Base-by-base conservation (phyloP, 1,140 invertebrate genomes). In the Leucophenga varia region DNA sequence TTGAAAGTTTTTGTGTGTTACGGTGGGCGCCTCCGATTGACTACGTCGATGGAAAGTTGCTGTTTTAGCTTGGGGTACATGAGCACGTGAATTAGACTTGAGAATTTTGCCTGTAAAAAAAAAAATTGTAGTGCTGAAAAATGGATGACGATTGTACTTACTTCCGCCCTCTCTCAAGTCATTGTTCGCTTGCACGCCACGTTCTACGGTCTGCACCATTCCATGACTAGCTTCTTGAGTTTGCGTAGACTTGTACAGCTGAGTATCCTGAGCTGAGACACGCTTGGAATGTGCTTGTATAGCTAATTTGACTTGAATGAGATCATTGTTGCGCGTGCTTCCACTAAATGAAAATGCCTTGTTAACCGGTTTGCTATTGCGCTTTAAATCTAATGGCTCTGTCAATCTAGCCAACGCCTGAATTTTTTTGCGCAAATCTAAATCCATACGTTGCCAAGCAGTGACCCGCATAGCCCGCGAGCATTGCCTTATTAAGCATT, bases 391-490 rank as follows among this genome's bases (percentile, higher is more conserved):
- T 16, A 72, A 43, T 5, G 72, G 39, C 17, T 75, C 73, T 0
- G 70, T 73, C 5, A 84, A 72, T 36, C 82, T 79, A 5, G 82
- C 82, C 20, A 81, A 60, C 36, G 82, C 80, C 49, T 84, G 82
- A 22, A 84, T 81, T 54, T 79, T 79, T 45, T 79, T 77, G 21
- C 82, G 76, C 13, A 84, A 61, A 18, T 82, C 79, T 19, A 82
- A 63, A 52, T 85, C 83, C 78, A 86, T 81, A 56, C 82, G 79
- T 1, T 80, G 70, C 85, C 85, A 86, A 0, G 81, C 79, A 2
- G 80, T 79, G 2, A 82, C 82, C 20, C 84, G 77, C 30, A 82
- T 81, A 1, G 84, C 81, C 20, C 82, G 74, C 3, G 82, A 76
- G 14, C 83, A 83, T 48, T 85, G 82, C 12, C 81, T 63, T 6